phyloP scores from a whole-genome alignment of 2,888 invertebrate species.

The Nudaria mundana region DNA sequence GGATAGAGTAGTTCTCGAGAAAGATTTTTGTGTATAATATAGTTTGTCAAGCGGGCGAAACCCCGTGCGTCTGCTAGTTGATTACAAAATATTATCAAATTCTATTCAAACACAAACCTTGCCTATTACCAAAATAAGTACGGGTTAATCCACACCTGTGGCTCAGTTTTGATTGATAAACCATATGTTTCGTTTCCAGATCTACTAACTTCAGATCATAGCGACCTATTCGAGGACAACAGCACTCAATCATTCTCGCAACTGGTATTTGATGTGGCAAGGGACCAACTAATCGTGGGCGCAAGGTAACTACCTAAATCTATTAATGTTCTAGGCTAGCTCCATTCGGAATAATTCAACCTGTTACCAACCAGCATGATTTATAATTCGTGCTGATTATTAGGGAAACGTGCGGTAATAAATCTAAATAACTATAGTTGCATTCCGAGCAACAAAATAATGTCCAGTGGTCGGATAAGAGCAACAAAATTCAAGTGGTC shows the following conservation, averaged over 20 bases:
- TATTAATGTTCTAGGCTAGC: conserved; percentile 30
- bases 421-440: conserved; percentile 1
- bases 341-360: conserved; percentile 21
- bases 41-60: too few species aligned
- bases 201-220: conserved; percentile 77
- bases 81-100: too few species aligned
- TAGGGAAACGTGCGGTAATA: conserved; percentile 7
- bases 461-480: not conserved
- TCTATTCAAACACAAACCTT: too few species aligned
- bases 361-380: conserved; percentile 28
- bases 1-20: too few species aligned
- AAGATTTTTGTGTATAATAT: too few species aligned
- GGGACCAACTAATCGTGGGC: conserved; percentile 93
- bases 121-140: too few species aligned
- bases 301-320: conserved; percentile 84
- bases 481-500: too few species aligned
- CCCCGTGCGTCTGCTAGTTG: too few species aligned
- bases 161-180: too few species aligned
- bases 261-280: conserved; percentile 91
- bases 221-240: conserved; percentile 86
- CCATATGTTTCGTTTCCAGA: conserved; percentile 39
- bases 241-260: conserved; percentile 90
- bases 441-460: not conserved
- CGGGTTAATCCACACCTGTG: too few species aligned
- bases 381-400: conserved; percentile 15